Evolutionary conservation across 2,113 vertebrate species (phyloP).

Genomic region (Abramis brama): DNA sequence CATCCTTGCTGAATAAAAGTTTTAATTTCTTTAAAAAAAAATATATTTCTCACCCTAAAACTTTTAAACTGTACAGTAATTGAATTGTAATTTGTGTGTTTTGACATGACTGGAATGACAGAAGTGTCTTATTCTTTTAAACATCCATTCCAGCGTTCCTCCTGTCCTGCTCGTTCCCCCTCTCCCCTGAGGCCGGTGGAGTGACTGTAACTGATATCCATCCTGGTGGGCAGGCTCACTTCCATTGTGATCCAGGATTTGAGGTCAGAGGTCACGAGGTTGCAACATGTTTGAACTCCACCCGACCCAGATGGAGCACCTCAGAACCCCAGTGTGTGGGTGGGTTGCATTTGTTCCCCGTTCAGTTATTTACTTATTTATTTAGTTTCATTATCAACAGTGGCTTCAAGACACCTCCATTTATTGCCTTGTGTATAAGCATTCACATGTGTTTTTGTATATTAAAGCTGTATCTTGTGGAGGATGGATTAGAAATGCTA

Average conservation of each 20-base stretch:
- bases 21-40: background rate
- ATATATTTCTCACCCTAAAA: background rate
- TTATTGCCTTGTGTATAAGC: background rate
- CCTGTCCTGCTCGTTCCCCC: conserved; percentile 87
- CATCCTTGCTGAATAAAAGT: background rate
- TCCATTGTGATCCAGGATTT: conserved; percentile 88
- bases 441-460: conserved; percentile 9
- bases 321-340: conserved; percentile 77
- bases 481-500: conserved; percentile 86
- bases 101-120: background rate
- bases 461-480: conserved; percentile 83
- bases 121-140: background rate
- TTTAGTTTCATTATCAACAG: background rate
- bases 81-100: background rate
- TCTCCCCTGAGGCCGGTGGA: conserved; percentile 82
- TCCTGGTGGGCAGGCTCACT: conserved; percentile 86
- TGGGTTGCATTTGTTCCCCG: conserved; percentile 52
- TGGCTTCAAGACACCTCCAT: background rate
- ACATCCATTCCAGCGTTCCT: conserved; percentile 79
- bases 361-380: background rate
- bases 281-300: conserved; percentile 85
- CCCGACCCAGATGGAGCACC: conserved; percentile 85
- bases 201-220: conserved; percentile 91
- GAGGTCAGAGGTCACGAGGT: conserved; percentile 85
- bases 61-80: background rate